Percentiles rank a stretch among this genome's conserved stretches.
phyloP scores from a whole-genome alignment of 1,140 invertebrate genomes.

The Cotesia glomerata region DNA sequence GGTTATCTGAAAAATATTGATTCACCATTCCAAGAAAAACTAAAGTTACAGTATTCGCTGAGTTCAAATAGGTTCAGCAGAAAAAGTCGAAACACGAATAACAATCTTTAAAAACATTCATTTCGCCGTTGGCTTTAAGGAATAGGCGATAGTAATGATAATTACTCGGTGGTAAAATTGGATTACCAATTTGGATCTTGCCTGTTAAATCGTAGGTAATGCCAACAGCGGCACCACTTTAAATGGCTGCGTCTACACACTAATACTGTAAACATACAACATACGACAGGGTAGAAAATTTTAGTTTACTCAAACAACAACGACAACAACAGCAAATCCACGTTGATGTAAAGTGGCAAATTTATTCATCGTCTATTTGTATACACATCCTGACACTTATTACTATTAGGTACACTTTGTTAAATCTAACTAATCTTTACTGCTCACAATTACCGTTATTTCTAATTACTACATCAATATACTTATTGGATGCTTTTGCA shows the following conservation, averaged over 20 bases:
- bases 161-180: constrained; percentile 34
- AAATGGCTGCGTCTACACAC: constrained; percentile 9
- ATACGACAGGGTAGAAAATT: not conserved
- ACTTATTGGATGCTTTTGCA: no score
- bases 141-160: constrained; percentile 24
- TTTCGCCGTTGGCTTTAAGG: constrained; percentile 12
- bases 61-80: no score
- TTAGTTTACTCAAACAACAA: not conserved
- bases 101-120: constrained; percentile 24
- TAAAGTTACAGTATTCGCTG: no score
- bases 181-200: no score
- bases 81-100: constrained; percentile 13
- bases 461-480: constrained; percentile 6
- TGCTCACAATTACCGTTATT: not conserved
- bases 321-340: not conserved
- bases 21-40: no score
- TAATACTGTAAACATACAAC: no score
- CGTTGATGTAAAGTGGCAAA: not conserved
- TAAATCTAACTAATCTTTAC: constrained; percentile 2
- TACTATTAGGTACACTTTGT: not conserved
- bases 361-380: constrained; percentile 5
- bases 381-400: not conserved
- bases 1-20: no score
- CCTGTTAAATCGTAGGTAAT: constrained; percentile 27
- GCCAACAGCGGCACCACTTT: constrained; percentile 22